Conservation (phyloP, 1,140 invertebrate genomes). For the Drosophila sechellia region DNA sequence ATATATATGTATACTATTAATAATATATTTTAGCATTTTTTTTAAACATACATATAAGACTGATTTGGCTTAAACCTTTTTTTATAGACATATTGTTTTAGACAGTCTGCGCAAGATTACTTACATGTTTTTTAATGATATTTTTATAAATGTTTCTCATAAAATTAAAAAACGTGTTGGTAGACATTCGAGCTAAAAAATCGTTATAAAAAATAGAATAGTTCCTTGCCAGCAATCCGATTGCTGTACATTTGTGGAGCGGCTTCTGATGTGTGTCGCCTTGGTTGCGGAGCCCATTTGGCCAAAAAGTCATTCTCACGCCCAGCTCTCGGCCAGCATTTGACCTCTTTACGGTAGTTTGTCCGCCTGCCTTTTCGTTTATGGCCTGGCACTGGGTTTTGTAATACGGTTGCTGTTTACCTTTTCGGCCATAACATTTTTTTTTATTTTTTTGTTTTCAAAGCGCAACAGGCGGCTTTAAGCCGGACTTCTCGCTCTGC, state of each 20-base stretch:
- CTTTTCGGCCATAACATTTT: conserved; percentile 28
- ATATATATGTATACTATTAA: too few relatives aligned
- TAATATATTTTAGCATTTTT: too few relatives aligned
- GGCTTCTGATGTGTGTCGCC: conserved; percentile 53
- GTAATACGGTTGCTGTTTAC: conserved; percentile 52
- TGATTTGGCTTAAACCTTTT: too few relatives aligned
- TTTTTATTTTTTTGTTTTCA: too few relatives aligned
- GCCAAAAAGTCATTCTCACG: conserved; percentile 57
- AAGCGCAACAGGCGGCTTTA: background rate
- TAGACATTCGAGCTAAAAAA: conserved; percentile 1
- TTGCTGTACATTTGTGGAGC: conserved; percentile 65
- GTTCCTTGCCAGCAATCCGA: conserved; percentile 14
- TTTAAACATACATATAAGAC: too few relatives aligned
- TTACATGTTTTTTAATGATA: too few relatives aligned
- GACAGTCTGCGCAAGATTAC: too few relatives aligned
- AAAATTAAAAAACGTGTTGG: too few relatives aligned
- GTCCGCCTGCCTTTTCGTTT: conserved; percentile 32
- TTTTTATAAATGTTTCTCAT: too few relatives aligned
- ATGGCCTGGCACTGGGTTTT: conserved; percentile 45
- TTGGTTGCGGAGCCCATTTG: conserved; percentile 28
- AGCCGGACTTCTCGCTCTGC: conserved; percentile 50
- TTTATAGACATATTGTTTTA: too few relatives aligned
- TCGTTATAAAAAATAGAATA: conserved; percentile 18
- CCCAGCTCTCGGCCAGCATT: conserved; percentile 45
- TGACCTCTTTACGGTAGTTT: conserved; percentile 72